Conservation (phyloP, 2,113 vertebrate species). For the Anoura caudifer region DNA sequence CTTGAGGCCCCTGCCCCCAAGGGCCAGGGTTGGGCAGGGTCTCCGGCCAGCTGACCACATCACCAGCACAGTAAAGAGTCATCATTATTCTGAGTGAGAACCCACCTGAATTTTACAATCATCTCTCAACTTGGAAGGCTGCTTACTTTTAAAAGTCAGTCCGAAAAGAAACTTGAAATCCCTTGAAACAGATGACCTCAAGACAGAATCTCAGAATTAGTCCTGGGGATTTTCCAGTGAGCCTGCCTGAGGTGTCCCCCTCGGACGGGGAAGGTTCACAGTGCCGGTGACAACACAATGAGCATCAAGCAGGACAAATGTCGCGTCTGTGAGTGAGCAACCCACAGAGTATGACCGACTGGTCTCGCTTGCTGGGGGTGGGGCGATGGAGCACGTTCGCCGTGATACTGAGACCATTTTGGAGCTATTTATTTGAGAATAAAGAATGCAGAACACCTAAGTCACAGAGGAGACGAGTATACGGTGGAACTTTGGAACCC, state of each 20-base stretch:
- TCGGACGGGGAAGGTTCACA: background rate
- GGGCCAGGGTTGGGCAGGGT: background rate
- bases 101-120: constrained; percentile 62
- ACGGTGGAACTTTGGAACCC: background rate
- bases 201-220: constrained; percentile 19
- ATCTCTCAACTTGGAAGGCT: constrained; percentile 48
- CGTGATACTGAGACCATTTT: background rate
- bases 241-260: background rate
- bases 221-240: constrained; percentile 33
- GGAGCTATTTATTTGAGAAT: constrained; percentile 33
- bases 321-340: background rate
- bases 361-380: background rate
- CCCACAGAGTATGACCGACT: background rate
- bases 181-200: constrained; percentile 2
- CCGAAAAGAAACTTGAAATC: background rate
- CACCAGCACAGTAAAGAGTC: background rate
- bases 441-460: constrained; percentile 52
- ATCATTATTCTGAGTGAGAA: background rate
- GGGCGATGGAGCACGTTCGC: background rate
- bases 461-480: constrained; percentile 23
- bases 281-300: constrained; percentile 1
- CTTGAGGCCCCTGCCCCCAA: background rate
- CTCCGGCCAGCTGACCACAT: background rate
- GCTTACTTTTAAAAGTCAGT: constrained; percentile 35
- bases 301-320: background rate